phyloP scores from a whole-genome alignment of 2,888 invertebrate species.

The Oscheius sp. region DNA sequence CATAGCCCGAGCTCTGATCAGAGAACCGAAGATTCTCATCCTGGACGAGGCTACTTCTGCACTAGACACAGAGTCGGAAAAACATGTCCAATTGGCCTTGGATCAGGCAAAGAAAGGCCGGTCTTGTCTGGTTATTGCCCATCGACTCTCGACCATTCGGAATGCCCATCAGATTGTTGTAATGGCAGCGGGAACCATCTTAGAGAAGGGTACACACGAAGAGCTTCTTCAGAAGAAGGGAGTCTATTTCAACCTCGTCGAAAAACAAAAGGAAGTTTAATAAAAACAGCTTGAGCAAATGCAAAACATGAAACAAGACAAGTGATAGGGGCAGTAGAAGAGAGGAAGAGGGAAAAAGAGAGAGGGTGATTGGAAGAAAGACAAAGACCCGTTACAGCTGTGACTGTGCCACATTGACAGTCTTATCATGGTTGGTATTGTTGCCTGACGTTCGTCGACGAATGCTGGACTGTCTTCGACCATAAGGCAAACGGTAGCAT shows the following conservation, averaged over 20 bases:
- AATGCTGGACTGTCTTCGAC: constrained; percentile 12
- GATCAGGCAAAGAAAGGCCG: constrained; percentile 77
- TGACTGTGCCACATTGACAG: constrained; percentile 10
- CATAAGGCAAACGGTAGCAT: constrained; percentile 78
- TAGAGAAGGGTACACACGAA: constrained; percentile 77
- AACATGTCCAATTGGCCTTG: constrained; percentile 79
- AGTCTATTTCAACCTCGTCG: constrained; percentile 50
- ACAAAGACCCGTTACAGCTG: constrained; percentile 25
- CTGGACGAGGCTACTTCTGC: constrained; percentile 1
- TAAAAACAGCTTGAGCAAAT: constrained; percentile 8
- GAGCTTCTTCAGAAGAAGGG: no score
- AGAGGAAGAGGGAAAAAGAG: background rate
- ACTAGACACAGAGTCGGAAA: background rate
- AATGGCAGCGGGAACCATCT: constrained; percentile 62
- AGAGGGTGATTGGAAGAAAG: constrained; percentile 7
- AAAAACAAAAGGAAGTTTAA: constrained; percentile 41
- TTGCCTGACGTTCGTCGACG: constrained; percentile 15
- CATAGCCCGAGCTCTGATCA: background rate
- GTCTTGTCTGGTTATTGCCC: constrained; percentile 75
- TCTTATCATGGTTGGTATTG: background rate
- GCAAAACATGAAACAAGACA: background rate
- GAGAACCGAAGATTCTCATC: background rate
- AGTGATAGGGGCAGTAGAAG: constrained; percentile 22
- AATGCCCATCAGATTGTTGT: constrained; percentile 60
- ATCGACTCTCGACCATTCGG: constrained; percentile 76